Conservation (phyloP, 2,888 invertebrate species). For the Eueremaeus valkanovi region DNA sequence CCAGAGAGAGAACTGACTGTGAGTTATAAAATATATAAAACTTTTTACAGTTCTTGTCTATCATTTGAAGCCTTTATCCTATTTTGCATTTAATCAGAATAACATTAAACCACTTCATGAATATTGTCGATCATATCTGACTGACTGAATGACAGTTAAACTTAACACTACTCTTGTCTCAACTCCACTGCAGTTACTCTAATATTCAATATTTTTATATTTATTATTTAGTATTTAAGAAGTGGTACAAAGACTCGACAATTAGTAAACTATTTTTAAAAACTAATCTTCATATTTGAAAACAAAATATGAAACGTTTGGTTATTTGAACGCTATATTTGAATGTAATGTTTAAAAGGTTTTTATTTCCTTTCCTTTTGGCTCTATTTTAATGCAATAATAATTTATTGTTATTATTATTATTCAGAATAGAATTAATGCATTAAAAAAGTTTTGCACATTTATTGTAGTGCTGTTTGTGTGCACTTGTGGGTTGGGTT, state of each 20-base stretch:
- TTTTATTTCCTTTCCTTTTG: slow-evolving; percentile 30
- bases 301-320: background rate
- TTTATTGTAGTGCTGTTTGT: slow-evolving; percentile 1
- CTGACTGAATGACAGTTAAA: background rate
- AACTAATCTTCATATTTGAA: too few relatives aligned
- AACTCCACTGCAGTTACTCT: too few relatives aligned
- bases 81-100: background rate
- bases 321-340: background rate
- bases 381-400: background rate
- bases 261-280: too few relatives aligned
- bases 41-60: background rate
- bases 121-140: background rate
- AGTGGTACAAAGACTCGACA: too few relatives aligned
- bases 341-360: background rate
- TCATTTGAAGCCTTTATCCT: background rate
- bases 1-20: background rate
- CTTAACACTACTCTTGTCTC: background rate
- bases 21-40: background rate
- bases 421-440: background rate
- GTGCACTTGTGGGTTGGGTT: slow-evolving; percentile 31
- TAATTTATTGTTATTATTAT: slow-evolving; percentile 28
- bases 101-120: background rate
- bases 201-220: too few relatives aligned
- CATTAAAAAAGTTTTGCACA: slow-evolving; percentile 12
- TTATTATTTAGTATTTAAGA: too few relatives aligned